A percentile compares a stretch with the other conserved stretches of the same genome.
These are phyloP conservation scores for Psilanteris sp. DNA, from an alignment of 1,140 invertebrate genomes.

Conservation along the genomic window DNA sequence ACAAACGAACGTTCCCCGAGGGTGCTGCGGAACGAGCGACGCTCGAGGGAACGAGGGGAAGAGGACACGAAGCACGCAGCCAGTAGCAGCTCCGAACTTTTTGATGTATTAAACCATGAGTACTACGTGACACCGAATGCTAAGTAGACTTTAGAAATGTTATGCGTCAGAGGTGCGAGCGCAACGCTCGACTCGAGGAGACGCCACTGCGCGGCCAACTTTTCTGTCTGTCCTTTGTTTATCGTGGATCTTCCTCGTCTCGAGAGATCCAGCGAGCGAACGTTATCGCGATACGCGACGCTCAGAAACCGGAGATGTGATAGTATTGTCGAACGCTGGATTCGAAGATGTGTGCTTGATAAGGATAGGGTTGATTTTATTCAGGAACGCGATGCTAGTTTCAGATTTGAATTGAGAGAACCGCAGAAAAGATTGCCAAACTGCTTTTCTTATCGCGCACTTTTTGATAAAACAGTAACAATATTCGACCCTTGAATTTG, in stretches of 20 bases:
- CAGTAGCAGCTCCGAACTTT: constrained; percentile 70
- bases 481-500: too few species aligned
- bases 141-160: constrained; percentile 77
- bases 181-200: constrained; percentile 14
- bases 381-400: background rate
- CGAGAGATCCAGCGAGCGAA: constrained; percentile 18
- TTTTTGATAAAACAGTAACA: too few species aligned
- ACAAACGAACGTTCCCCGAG: constrained; percentile 75
- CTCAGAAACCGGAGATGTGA: constrained; percentile 23
- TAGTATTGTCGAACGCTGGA: constrained; percentile 16
- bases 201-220: constrained; percentile 2
- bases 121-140: constrained; percentile 80
- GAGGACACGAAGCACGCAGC: constrained; percentile 29
- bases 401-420: constrained; percentile 1
- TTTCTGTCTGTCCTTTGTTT: constrained; percentile 33
- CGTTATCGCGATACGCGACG: constrained; percentile 21
- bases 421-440: too few species aligned
- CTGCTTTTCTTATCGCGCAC: background rate
- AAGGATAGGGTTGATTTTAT: constrained; percentile 37
- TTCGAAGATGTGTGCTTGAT: constrained; percentile 21
- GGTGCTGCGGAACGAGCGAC: constrained; percentile 54
- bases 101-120: constrained; percentile 79
- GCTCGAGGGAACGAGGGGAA: constrained; percentile 36
- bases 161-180: constrained; percentile 66
- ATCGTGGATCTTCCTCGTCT: constrained; percentile 35